Conservation (phyloP, 2,888 invertebrate genomes). For the Eupelmus urozonus region DNA sequence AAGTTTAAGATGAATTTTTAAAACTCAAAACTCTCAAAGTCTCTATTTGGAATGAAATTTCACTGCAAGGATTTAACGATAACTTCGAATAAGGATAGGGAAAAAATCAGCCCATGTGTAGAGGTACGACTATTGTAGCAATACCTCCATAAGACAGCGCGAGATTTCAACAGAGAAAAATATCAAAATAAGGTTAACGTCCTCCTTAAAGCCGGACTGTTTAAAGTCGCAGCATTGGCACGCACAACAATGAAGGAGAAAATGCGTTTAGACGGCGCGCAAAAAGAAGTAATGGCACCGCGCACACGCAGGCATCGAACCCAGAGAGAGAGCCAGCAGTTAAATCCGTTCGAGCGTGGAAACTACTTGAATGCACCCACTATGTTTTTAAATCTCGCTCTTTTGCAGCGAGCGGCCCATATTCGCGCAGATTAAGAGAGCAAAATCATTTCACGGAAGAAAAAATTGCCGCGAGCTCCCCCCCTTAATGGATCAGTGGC, state of each 20-base stretch:
- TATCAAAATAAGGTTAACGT: slow-evolving; percentile 1
- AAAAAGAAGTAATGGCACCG: neutral
- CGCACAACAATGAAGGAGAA: slow-evolving; percentile 1
- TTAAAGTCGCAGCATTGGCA: neutral
- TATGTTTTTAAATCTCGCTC: slow-evolving; percentile 3
- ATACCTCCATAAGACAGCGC: no score
- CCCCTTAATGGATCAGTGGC: no score
- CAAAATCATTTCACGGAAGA: slow-evolving; percentile 26
- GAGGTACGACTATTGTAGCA: no score
- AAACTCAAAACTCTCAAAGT: no score
- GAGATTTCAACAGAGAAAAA: neutral
- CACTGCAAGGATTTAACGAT: no score
- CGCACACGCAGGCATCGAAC: neutral
- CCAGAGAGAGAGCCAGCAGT: no score
- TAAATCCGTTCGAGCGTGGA: slow-evolving; percentile 24
- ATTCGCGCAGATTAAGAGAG: slow-evolving; percentile 7
- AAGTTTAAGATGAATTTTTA: no score
- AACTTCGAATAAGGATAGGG: no score
- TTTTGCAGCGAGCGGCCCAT: neutral
- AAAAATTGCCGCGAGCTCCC: no score
- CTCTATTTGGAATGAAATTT: no score
- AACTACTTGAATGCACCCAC: slow-evolving; percentile 1
- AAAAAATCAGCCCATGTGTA: no score
- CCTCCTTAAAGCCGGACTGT: neutral
- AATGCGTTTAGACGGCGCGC: neutral